Evolutionary conservation across 2,113 vertebrate genomes (phyloP).

Genomic region (Sinocyclocheilus rhinocerous): DNA sequence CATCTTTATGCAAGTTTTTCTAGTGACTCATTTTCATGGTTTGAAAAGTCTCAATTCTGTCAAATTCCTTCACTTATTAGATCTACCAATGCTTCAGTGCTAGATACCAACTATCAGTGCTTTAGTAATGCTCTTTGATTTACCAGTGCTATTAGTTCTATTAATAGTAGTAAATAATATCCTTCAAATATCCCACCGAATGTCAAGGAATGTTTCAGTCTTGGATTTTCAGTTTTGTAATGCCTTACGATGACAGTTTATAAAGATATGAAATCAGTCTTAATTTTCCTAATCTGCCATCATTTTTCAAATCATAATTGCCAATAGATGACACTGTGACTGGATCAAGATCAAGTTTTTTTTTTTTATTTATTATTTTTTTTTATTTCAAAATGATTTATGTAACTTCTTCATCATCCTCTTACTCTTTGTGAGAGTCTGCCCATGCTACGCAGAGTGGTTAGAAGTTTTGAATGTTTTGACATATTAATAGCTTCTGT

Average conservation of each 20-base stretch:
- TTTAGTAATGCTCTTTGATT: no score
- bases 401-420: constrained; percentile 28
- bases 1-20: background rate
- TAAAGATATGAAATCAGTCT: background rate
- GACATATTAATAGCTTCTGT: constrained; percentile 76
- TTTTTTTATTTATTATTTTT: no score
- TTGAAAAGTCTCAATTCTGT: background rate
- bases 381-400: constrained; percentile 5
- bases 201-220: background rate
- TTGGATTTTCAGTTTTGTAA: background rate
- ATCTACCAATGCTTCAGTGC: no score
- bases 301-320: constrained; percentile 34
- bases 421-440: constrained; percentile 31
- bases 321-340: constrained; percentile 22
- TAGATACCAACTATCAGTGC: no score
- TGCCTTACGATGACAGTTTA: background rate
- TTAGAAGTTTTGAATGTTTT: constrained; percentile 68
- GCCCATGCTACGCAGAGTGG: constrained; percentile 34
- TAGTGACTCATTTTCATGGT: background rate
- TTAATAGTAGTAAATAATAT: background rate
- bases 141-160: background rate
- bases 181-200: no score
- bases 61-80: no score
- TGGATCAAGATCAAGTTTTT: constrained; percentile 23
- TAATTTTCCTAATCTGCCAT: background rate